These are phyloP conservation scores for Coracias cyanogaster DNA, from an alignment of 2,797 vertebrate species.

Conservation along the genomic window DNA sequence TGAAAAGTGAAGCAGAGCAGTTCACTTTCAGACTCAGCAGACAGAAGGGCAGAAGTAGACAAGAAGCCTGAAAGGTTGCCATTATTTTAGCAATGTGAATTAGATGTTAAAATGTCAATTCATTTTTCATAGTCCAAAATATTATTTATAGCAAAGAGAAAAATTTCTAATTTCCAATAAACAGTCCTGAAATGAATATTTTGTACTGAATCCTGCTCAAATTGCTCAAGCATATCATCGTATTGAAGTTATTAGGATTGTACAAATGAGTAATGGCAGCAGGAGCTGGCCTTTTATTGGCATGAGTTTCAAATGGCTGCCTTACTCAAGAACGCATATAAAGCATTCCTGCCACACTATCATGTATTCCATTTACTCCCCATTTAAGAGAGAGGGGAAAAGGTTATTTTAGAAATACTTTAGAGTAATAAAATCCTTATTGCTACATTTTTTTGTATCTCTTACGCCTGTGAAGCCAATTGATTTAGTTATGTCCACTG, in stretches of 20 bases:
- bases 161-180: conserved; percentile 26
- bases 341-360: conserved; percentile 21
- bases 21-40: background rate
- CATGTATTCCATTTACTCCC: conserved; percentile 42
- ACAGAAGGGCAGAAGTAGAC: background rate
- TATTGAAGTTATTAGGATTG: background rate
- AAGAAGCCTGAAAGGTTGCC: background rate
- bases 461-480: background rate
- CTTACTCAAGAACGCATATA: conserved; percentile 20
- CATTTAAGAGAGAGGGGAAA: conserved; percentile 55
- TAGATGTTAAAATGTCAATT: conserved; percentile 26
- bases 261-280: conserved; percentile 37
- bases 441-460: conserved; percentile 39
- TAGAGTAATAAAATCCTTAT: conserved; percentile 60
- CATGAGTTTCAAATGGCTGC: conserved; percentile 31
- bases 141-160: conserved; percentile 40
- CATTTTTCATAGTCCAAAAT: conserved; percentile 14
- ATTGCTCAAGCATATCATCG: background rate
- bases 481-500: conserved; percentile 43
- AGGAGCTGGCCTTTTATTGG: conserved; percentile 18
- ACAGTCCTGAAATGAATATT: conserved; percentile 2
- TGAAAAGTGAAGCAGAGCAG: background rate
- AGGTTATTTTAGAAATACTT: conserved; percentile 68
- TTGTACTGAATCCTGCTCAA: background rate
- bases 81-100: background rate